phyloP scores from a whole-genome alignment of 1,140 invertebrate genomes.

The Micrasema minimum region DNA sequence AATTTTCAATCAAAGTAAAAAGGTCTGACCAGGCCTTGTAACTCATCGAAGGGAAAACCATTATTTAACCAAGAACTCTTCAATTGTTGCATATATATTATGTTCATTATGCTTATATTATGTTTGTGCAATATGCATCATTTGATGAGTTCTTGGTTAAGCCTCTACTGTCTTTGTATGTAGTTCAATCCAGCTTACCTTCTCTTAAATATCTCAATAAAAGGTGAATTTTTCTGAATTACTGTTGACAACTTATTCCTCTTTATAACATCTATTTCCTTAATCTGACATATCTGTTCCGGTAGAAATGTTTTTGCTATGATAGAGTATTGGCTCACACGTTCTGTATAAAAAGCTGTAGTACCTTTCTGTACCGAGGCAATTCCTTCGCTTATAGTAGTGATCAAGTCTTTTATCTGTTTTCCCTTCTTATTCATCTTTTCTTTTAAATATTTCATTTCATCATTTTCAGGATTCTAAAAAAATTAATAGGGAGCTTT shows the following conservation, averaged over 20 bases:
- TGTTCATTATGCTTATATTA: no score
- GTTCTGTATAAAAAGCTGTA: conserved; percentile 10
- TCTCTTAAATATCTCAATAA: conserved; percentile 30
- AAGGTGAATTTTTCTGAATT: conserved; percentile 26
- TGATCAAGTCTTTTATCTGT: background rate
- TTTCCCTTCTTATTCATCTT: conserved; percentile 1
- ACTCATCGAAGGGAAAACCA: no score
- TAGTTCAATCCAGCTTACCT: conserved; percentile 15
- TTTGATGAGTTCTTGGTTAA: no score
- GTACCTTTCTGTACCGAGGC: conserved; percentile 6
- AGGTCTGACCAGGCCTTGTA: no score
- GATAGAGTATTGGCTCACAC: background rate
- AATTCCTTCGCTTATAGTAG: conserved; percentile 10
- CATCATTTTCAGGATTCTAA: conserved; percentile 13
- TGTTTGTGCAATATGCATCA: no score
- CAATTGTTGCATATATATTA: no score
- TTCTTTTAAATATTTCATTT: conserved; percentile 18
- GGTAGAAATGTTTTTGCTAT: conserved; percentile 25
- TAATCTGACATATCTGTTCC: conserved; percentile 31
- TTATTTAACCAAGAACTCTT: no score
- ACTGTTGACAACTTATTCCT: conserved; percentile 19
- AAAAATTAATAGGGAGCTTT: no score
- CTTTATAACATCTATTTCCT: conserved; percentile 18
- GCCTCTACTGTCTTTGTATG: no score
- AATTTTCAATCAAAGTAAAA: no score